These are phyloP conservation scores for Macrocentrus cingulum DNA, from an alignment of 1,140 invertebrate genomes.

Conservation along the genomic window DNA sequence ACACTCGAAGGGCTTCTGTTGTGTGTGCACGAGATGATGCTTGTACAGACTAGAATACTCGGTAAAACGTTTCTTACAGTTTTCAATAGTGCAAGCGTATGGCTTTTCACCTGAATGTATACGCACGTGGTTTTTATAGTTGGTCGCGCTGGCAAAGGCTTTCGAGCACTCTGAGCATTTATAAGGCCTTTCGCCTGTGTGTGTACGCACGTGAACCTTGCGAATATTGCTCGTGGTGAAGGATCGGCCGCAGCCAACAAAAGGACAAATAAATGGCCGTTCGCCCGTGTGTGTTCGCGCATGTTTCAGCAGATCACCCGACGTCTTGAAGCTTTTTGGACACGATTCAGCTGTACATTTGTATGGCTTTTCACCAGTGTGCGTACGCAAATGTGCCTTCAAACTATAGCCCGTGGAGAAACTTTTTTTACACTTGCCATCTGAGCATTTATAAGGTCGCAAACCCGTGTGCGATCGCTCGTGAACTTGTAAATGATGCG, in stretches of 20 bases:
- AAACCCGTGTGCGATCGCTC: slow-evolving; percentile 67
- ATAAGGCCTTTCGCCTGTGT: slow-evolving; percentile 70
- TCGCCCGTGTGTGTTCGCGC: slow-evolving; percentile 72
- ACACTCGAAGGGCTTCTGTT: slow-evolving; percentile 66
- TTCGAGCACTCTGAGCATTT: slow-evolving; percentile 65
- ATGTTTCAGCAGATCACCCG: slow-evolving; percentile 72
- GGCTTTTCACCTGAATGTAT: slow-evolving; percentile 66
- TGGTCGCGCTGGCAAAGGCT: slow-evolving; percentile 70
- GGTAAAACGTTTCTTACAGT: slow-evolving; percentile 71
- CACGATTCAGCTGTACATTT: slow-evolving; percentile 63
- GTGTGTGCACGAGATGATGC: slow-evolving; percentile 70
- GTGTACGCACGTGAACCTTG: slow-evolving; percentile 63
- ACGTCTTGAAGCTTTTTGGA: slow-evolving; percentile 69
- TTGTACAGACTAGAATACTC: slow-evolving; percentile 78
- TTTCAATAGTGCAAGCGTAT: slow-evolving; percentile 63
- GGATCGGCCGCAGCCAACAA: slow-evolving; percentile 66
- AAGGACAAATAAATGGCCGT: slow-evolving; percentile 68
- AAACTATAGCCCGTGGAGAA: slow-evolving; percentile 72
- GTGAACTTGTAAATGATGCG: slow-evolving; percentile 65
- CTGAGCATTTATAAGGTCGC: slow-evolving; percentile 65
- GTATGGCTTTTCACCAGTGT: slow-evolving; percentile 73
- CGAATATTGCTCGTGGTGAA: slow-evolving; percentile 77
- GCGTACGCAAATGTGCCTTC: slow-evolving; percentile 69
- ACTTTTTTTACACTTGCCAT: slow-evolving; percentile 64
- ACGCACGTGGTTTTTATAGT: slow-evolving; percentile 69